Base-by-base conservation (phyloP, 2,113 vertebrate species). In the Erpornis zantholeuca region DNA sequence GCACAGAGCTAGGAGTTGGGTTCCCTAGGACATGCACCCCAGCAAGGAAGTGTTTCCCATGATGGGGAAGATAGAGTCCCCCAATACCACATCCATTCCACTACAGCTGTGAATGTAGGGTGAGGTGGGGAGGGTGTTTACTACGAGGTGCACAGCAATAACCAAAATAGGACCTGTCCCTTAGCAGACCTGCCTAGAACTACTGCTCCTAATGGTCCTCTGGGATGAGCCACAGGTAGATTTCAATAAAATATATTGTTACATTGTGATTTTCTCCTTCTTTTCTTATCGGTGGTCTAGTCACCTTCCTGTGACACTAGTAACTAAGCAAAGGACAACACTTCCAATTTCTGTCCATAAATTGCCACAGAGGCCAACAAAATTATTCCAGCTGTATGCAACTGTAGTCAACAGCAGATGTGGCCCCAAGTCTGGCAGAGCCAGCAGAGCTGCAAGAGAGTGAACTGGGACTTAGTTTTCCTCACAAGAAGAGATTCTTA, bases 301-400 rank as follows among this genome's bases (percentile, higher is more conserved):
- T 57, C 33, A 27, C 33, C 29, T 54, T 70, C 52, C 33, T 24
- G 25, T 59, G 52, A 52, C 65, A 49, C n/a, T 71, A 92, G n/a
- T 27, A 90, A 60, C 59, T 54, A 59, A 82, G 49, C 65, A 82
- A 90, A 83, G 71, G 64, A 66, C 71, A 86, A 52, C 22, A 28
- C 11, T 63, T 73, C 42, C 42, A 88, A 33, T 38, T 59, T 77
- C 60, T 40, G 38, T 9, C 21, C 13, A 3, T 13, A 56, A 52
- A 77, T 81, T 84, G 69, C 54, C 64, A 78, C 47, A 49, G 47
- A 90, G 31, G 52, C 25, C 10, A 27, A 61, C 50, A 89, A 94
- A 96, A 81, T 83, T 80, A 71, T 71, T 93, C 68, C 85, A 90
- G 44, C 47, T 88, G 84, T 75, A 56, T 59, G 44, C 59, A 94